A percentile compares a stretch with the other conserved stretches of the same genome.
phyloP scores from a whole-genome alignment of 2,113 vertebrate species.

The Austrofundulus limnaeus region DNA sequence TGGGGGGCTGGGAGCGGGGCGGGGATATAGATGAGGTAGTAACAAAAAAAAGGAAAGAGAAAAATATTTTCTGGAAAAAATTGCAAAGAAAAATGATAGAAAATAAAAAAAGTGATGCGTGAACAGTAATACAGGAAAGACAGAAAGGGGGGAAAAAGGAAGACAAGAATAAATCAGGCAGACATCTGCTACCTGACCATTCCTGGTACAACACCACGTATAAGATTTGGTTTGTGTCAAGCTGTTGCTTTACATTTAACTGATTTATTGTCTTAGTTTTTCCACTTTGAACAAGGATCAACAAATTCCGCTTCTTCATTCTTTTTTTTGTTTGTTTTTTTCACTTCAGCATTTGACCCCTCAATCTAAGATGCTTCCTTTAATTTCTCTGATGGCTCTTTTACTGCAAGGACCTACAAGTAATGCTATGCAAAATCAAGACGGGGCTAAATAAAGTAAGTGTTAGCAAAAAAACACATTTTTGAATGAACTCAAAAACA shows the following conservation, averaged over 20 bases:
- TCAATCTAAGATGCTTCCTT: too few species aligned
- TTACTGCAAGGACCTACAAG: too few species aligned
- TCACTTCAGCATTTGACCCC: too few species aligned
- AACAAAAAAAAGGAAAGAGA: conserved; percentile 18
- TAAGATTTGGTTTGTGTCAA: neutral
- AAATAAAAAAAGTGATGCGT: conserved; percentile 83
- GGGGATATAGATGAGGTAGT: conserved; percentile 53
- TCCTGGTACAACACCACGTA: neutral
- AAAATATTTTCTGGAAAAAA: conserved; percentile 35
- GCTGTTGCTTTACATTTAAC: neutral
- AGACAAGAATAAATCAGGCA: neutral
- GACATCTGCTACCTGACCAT: neutral
- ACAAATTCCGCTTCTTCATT: too few species aligned
- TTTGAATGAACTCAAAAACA: neutral
- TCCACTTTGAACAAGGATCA: too few species aligned
- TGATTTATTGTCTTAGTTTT: neutral
- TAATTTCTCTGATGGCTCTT: too few species aligned
- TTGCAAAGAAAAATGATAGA: conserved; percentile 82
- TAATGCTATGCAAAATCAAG: too few species aligned
- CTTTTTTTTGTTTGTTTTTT: too few species aligned
- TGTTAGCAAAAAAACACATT: neutral
- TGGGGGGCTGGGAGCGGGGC: too few species aligned
- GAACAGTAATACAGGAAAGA: neutral
- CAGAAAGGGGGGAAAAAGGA: neutral
- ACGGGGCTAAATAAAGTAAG: neutral